Conservation (phyloP, 2,888 invertebrate species). For the Oxyteleia sp. region DNA sequence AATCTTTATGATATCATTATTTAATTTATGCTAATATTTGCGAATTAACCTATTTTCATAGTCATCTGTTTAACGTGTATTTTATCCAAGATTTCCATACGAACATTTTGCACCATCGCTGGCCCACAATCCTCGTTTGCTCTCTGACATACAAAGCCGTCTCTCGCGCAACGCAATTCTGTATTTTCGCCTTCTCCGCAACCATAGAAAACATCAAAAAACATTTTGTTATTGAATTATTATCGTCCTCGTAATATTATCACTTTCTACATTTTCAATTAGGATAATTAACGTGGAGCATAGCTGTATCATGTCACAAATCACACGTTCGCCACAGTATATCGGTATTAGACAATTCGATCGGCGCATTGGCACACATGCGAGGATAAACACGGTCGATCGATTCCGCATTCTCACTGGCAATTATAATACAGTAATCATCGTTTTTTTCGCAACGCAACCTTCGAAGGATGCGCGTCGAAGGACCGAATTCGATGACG, state of each 20-base stretch:
- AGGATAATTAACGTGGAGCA: conserved; percentile 36
- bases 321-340: conserved; percentile 17
- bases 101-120: conserved; percentile 50
- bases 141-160: conserved; percentile 36
- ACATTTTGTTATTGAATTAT: conserved; percentile 2
- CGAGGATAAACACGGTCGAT: conserved; percentile 36
- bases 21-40: conserved; percentile 31
- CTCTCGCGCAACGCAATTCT: conserved; percentile 5
- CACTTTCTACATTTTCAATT: conserved; percentile 33
- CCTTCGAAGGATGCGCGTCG: conserved; percentile 33
- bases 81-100: conserved; percentile 50
- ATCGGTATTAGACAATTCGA: conserved; percentile 3
- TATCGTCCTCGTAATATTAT: conserved; percentile 21
- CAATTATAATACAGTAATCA: conserved; percentile 1
- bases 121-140: conserved; percentile 55
- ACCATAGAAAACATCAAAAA: not conserved
- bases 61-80: conserved; percentile 29
- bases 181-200: conserved; percentile 10
- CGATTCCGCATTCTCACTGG: conserved; percentile 41
- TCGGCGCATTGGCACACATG: conserved; percentile 15
- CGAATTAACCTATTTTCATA: conserved; percentile 53
- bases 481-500: conserved; percentile 19
- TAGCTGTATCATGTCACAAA: conserved; percentile 21
- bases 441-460: no score
- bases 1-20: no score